Evolutionary conservation across 2,888 invertebrate genomes (phyloP), one percentile per base, ranked within the genome.

Genomic region (Cloeon dipterum): DNA sequence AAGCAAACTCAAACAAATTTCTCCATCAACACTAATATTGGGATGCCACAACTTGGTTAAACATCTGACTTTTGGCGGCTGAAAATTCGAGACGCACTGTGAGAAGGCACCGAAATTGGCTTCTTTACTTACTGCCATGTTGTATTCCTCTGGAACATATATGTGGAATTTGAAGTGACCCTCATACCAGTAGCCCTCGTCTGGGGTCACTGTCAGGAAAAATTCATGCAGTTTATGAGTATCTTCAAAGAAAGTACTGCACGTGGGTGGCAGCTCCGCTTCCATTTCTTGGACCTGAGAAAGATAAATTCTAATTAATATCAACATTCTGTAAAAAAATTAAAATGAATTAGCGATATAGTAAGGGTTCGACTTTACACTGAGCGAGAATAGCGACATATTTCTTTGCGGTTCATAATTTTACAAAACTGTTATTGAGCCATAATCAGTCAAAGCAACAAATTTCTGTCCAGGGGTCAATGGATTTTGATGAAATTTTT

Each of bases 31-130:
- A 49, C 74, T 86, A 44, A 94, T 93, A 56, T 94, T 94, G 5
- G 93, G 93, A 61, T 94, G 93, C 88, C 91, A 93, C 34, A 93
- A 59, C 52, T 75, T 71, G n/a, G 93, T 93, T 42, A 70, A 53
- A 55, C 93, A 93, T 56, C 76, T 82, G 4, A 91, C 91, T 60
- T 69, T 68, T 13, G 93, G 93, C 37, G 91, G 93, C 86, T 89
- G 56, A 39, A 68, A 66, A n/a, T n/a, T n/a, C n/a, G n/a, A n/a
- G n/a, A n/a, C n/a, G n/a, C n/a, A n/a, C n/a, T n/a, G n/a, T n/a
- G n/a, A n/a, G n/a, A n/a, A n/a, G n/a, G n/a, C n/a, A n/a, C n/a
- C n/a, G n/a, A n/a, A n/a, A n/a, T n/a, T n/a, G n/a, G n/a, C n/a
- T n/a, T n/a, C n/a, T n/a, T n/a, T n/a, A n/a, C 74, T 68, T 66